phyloP scores from a whole-genome alignment of 2,113 vertebrate genomes.

The Hystrix cristata region DNA sequence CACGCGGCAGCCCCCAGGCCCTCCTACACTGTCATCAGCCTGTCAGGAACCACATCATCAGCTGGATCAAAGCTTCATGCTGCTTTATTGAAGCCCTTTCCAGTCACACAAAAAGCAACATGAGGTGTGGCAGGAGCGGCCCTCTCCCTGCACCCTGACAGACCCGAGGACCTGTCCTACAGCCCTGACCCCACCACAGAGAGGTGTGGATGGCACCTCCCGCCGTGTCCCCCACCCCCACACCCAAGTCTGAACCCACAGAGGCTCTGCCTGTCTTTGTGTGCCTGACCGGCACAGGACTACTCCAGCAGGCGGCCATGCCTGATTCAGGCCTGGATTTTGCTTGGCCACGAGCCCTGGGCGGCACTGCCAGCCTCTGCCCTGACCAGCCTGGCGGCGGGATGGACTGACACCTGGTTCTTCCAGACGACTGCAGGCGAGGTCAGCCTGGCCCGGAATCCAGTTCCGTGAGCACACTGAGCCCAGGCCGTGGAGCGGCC shows the following conservation, averaged over 20 bases:
- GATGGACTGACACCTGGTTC: rapidly evolving
- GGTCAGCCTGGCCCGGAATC: neutral
- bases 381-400: rapidly evolving
- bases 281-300: neutral
- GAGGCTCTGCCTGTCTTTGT: neutral
- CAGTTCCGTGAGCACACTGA: neutral
- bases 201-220: neutral
- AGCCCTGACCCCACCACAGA: neutral
- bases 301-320: neutral
- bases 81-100: slow-evolving; percentile 70
- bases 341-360: neutral
- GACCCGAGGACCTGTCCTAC: neutral
- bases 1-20: too few species aligned
- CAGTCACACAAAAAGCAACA: slow-evolving; percentile 54
- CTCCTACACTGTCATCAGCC: neutral
- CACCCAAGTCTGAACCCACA: neutral
- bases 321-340: neutral
- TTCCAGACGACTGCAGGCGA: rapidly evolving
- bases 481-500: neutral
- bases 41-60: neutral
- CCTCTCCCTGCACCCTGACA: neutral
- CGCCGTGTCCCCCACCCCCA: neutral
- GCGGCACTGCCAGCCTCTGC: neutral
- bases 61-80: slow-evolving; percentile 62
- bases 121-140: neutral